Base-by-base conservation (phyloP, 2,888 invertebrate species). In the Platypus cylindrus region DNA sequence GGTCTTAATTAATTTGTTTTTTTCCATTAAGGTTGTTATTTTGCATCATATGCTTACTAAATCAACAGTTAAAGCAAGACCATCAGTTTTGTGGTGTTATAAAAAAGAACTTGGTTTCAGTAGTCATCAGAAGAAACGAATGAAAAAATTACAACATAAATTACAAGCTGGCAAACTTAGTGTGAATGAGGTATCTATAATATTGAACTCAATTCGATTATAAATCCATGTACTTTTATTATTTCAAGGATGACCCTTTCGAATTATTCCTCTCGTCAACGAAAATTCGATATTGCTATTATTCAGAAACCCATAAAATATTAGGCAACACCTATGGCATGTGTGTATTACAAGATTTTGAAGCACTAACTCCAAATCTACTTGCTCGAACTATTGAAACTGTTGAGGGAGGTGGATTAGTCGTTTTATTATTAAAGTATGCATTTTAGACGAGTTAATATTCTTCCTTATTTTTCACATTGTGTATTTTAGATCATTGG, bases 31-130 rank as follows among this genome's bases (percentile, higher is more conserved):
- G 90, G 86, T 95, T 9, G 91, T 94, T 3, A 87, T 95, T 57
- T 66, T 99, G 3, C 95, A 98, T 67, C 95, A 98, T 56, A 94
- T 99, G 78, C 65, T 99, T 27, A 81, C 91, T 1, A 98, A 98
- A 65, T 85, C 95, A 1, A 78, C 81, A 31, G 82, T 95, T 0
- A 90, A 90, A 63, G 78, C 93, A 0, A 70, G 95, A 24, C 97
- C 97, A 0, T 81, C 82, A 26, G 91, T 99, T 1, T 64, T 98
- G 7, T 98, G 98, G 98, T 98, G 98, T 59, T 98, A 98, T 62
- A 99, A 98, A 72, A 95, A 76, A 44, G 68, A 69, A 44, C 51
- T 69, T 24, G 68, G 66, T 1, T 69, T 69, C 44, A 66, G 64
- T 39, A 67, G 91, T 55, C 87, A 94, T 58, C 78, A 91, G 5